A percentile compares a stretch with the other conserved stretches of the same genome.
These are phyloP conservation scores for Ganaspis sp. DNA, from an alignment of 1,140 invertebrate genomes.

Conservation along the genomic window DNA sequence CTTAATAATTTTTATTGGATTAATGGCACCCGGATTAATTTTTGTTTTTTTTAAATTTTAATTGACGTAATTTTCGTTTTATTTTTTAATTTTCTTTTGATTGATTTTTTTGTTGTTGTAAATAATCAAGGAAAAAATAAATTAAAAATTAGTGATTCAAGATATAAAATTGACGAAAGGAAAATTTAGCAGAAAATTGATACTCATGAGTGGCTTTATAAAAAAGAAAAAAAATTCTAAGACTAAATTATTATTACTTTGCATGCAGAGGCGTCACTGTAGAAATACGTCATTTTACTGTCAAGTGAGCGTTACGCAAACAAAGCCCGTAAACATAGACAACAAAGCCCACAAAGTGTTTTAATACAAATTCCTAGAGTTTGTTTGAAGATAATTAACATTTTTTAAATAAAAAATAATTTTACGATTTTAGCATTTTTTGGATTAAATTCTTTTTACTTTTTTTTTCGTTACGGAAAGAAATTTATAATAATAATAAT, in stretches of 20 bases:
- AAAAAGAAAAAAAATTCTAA: neutral
- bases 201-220: neutral
- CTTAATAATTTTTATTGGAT: too few relatives aligned
- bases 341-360: neutral
- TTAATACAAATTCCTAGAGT: neutral
- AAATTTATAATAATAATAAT: too few relatives aligned
- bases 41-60: too few relatives aligned
- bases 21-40: too few relatives aligned
- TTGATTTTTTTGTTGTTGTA: too few relatives aligned
- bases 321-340: neutral
- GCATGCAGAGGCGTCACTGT: constrained; percentile 39
- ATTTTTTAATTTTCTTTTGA: too few relatives aligned
- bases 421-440: too few relatives aligned
- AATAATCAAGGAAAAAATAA: neutral
- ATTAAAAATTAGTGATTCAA: neutral
- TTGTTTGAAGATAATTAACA: neutral
- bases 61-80: too few relatives aligned
- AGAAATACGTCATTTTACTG: constrained; percentile 36
- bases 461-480: too few relatives aligned
- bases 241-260: constrained; percentile 30
- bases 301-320: constrained; percentile 27
- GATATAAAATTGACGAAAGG: neutral
- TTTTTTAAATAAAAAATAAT: too few relatives aligned
- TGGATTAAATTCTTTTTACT: too few relatives aligned
- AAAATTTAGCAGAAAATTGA: neutral